Evolutionary conservation across 2,888 invertebrate species (phyloP), one percentile per base, ranked within the genome.

Genomic region (Tenthredo mesomela): DNA sequence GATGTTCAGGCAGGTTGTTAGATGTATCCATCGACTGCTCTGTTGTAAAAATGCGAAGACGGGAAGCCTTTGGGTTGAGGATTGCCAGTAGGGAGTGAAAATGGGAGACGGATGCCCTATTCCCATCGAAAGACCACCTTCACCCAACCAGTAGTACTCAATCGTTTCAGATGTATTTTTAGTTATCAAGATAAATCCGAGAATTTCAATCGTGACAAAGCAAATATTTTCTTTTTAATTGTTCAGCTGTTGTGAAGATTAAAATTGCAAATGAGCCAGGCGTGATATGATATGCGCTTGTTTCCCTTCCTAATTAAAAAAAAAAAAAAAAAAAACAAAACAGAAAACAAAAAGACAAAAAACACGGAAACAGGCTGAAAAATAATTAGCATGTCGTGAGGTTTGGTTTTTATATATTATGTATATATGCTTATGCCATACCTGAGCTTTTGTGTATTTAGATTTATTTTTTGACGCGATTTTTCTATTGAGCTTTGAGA

Each of bases 1-100:
- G 84, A 85, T 85, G 84, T 85, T 85, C 84, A 40, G 84, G n/a
- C 67, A 70, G 82, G 84, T 85, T 80, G 82, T 85, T 85, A 85
- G 82, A 80, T 77, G 82, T 85, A 85, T 85, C 84, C 71, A 82
- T 82, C 80, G 84, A 85, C 84, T 85, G 82, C 70, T 85, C 84
- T 65, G 67, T 85, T 85, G 70, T 77, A 54, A 85, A 84, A 85
- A 85, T 85, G 84, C 67, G 82, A 82, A 67, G 82, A 82, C 47
- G 82, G 82, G 82, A 82, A 82, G 82, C 70, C 82, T 70, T 70
- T 82, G 58, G 67, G 37, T 61, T 3, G 12, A 58, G 29, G 80
- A 61, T 61, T 37, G 61, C 37, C 10, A 33, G 12, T 10, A n/a
- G 37, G 80, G 80, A 61, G 37, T 80, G 58, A 61, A 54, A 80